Evolutionary conservation across 2,888 invertebrate genomes (phyloP).

Genomic region (Acleris cristana): DNA sequence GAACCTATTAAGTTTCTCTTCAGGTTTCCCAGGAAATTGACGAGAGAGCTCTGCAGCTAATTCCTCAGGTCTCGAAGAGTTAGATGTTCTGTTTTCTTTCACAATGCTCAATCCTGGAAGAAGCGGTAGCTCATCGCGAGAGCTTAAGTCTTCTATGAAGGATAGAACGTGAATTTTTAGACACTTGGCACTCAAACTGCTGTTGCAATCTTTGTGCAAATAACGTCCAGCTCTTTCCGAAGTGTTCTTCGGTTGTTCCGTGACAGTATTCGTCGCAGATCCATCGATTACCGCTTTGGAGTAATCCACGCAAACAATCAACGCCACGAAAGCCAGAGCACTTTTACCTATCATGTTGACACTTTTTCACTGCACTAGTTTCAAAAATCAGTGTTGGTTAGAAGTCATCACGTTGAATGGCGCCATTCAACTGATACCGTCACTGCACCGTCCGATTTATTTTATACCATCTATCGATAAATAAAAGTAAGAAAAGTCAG

Average conservation of each 20-base stretch:
- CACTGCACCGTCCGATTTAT: constrained; percentile 57
- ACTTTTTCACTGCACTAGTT: constrained; percentile 53
- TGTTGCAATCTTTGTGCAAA: constrained; percentile 72
- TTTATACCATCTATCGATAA: constrained; percentile 66
- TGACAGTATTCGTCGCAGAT: constrained; percentile 55
- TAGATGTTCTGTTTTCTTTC: constrained; percentile 81
- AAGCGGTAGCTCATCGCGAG: constrained; percentile 87
- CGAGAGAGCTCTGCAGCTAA: constrained; percentile 88
- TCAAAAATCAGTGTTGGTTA: constrained; percentile 36
- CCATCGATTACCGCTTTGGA: constrained; percentile 63
- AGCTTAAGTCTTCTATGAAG: constrained; percentile 89
- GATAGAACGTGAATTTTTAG: constrained; percentile 90
- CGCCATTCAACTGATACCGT: constrained; percentile 61
- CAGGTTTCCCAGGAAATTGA: constrained; percentile 90
- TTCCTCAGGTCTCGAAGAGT: constrained; percentile 83
- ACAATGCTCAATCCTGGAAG: constrained; percentile 91
- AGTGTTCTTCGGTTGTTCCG: constrained; percentile 44
- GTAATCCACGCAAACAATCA: constrained; percentile 55
- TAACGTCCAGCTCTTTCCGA: constrained; percentile 66
- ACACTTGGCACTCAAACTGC: constrained; percentile 86
- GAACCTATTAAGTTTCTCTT: constrained; percentile 89
- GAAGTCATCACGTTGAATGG: constrained; percentile 61
- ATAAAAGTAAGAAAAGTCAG: constrained; percentile 56
- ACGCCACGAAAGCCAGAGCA: constrained; percentile 50
- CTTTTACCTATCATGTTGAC: constrained; percentile 64